Percentiles rank a stretch among this genome's conserved stretches.
Evolutionary conservation across 2,888 invertebrate species (phyloP).

Genomic region (Seira ritae): DNA sequence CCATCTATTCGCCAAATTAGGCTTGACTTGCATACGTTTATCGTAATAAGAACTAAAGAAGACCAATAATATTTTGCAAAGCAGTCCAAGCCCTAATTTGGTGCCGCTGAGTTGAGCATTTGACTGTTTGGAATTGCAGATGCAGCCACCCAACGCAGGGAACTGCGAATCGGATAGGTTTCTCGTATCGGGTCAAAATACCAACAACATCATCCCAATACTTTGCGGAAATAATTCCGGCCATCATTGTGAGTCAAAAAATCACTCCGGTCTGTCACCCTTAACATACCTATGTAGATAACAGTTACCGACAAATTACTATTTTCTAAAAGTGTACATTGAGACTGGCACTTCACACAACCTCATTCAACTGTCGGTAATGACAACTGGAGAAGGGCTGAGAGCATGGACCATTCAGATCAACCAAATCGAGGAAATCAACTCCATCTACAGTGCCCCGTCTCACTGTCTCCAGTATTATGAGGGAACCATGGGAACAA

Average conservation of each 20-base stretch:
- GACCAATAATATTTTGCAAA: too few species aligned
- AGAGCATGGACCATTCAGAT: conserved; percentile 75
- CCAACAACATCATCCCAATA: conserved; percentile 82
- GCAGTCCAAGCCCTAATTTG: too few species aligned
- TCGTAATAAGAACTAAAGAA: conserved; percentile 78
- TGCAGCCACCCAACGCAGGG: conserved; percentile 83
- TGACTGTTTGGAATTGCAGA: conserved; percentile 76
- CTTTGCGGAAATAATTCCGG: conserved; percentile 87
- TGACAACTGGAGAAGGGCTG: conserved; percentile 76
- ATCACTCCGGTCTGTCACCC: too few species aligned
- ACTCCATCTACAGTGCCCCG: conserved; percentile 76
- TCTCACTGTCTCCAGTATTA: conserved; percentile 83
- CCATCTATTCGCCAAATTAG: conserved; percentile 82
- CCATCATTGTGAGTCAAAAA: conserved; percentile 81
- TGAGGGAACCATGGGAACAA: conserved; percentile 79
- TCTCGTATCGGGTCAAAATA: conserved; percentile 83
- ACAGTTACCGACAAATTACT: too few species aligned
- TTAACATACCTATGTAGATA: too few species aligned
- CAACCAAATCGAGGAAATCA: conserved; percentile 75
- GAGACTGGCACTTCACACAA: conserved; percentile 79
- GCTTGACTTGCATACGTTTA: conserved; percentile 83
- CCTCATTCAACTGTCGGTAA: conserved; percentile 80
- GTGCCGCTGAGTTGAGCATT: too few species aligned
- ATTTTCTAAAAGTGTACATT: conserved; percentile 80
- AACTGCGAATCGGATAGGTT: conserved; percentile 84